Evolutionary conservation across 1,140 invertebrate genomes (phyloP), one percentile per base, ranked within the genome.

Genomic region (Drosophila santomea): DNA sequence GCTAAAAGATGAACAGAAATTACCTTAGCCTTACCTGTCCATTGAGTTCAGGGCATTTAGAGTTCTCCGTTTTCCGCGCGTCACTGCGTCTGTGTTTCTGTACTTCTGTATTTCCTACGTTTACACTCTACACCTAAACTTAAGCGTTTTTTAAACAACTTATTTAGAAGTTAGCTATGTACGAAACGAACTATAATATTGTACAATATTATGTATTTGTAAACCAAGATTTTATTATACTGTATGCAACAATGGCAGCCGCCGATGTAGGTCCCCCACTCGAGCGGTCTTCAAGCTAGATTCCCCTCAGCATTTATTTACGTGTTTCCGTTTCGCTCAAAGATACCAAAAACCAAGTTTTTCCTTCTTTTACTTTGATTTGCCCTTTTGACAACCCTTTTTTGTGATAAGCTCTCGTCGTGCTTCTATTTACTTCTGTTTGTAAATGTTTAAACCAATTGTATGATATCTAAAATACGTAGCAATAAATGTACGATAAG

Each of bases 401-500:
- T 78, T 76, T 83, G 84, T 88, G 83, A 88, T 82, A 82, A 78
- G 68, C 78, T 79, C 66, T 71, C 15, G 68, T 72, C 75, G 74
- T 82, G 83, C 75, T 81, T 88, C 36, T 80, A 71, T 58, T 76
- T 80, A 66, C 74, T 86, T 75, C 43, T 67, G 52, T 62, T 83
- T 88, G 83, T 88, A 88, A 88, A 88, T 88, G 83, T 83, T 86
- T 76, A 73, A 83, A 71, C 38, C 66, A 82, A 74, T 50, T 83
- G 81, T 83, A 83, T 84, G 64, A 71, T 71, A 67, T 66, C 48
- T 66, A 54, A 78, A 68, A 45, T 44, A 71, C 35, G 7, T 71
- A 72, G 68, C 28, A 88, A 88, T 90, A 89, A 88, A 89, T 88
- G 80, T 90, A 89, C 69, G 62, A 78, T 89, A 89, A 89, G 84